Percentiles rank a stretch among this genome's conserved stretches.
Evolutionary conservation across 2,797 vertebrate species (phyloP).

Genomic region (Semotilus atromaculatus): DNA sequence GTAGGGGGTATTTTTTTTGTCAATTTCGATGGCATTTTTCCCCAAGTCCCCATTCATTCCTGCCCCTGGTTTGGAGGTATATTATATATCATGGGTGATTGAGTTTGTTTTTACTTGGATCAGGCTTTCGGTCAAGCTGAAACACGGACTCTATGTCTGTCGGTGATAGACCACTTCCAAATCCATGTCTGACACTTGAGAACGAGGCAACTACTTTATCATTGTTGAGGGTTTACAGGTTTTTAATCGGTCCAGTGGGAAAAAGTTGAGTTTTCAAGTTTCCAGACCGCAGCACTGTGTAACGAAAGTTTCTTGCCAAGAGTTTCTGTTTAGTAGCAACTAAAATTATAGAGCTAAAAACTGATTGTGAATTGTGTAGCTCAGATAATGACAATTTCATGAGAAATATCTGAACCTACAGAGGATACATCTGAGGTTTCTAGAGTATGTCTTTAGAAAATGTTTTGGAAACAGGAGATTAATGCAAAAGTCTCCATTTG

Average conservation of each 20-base stretch:
- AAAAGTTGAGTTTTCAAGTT: slow-evolving; percentile 18
- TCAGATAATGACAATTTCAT: not conserved
- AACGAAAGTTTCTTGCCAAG: not conserved
- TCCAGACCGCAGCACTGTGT: not conserved
- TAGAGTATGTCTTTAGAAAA: not conserved
- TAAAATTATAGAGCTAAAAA: not conserved
- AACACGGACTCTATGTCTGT: not conserved
- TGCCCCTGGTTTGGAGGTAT: not conserved
- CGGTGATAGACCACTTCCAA: not conserved
- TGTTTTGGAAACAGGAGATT: not conserved
- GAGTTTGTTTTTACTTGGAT: not conserved
- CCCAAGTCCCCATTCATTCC: not conserved
- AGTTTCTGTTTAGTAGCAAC: not conserved
- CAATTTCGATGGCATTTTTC: not conserved
- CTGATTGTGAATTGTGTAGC: not conserved
- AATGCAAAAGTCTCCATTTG: not conserved
- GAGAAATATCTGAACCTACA: not conserved
- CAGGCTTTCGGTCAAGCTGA: slow-evolving; percentile 3
- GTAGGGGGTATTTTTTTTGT: not conserved
- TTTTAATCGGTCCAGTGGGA: slow-evolving; percentile 13
- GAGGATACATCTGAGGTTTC: not conserved
- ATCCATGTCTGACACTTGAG: not conserved
- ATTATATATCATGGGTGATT: not conserved
- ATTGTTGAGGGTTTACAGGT: not conserved
- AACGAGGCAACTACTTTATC: slow-evolving; percentile 13